Evolutionary conservation across 1,140 invertebrate species (phyloP).

Genomic region (Lepidotrigona ventralis): DNA sequence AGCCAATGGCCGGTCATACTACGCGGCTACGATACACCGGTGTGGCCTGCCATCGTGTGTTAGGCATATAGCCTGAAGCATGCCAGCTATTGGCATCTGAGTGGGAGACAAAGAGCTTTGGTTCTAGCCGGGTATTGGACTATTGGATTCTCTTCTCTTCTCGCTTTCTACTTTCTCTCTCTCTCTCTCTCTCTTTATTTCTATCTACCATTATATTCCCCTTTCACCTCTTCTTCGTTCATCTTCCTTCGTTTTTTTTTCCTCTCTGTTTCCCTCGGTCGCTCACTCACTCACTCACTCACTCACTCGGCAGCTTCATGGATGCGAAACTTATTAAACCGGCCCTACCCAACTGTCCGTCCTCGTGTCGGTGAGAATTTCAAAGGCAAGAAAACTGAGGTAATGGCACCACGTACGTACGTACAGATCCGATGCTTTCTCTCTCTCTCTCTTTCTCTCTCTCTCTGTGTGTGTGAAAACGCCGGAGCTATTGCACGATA

Average conservation of each 20-base stretch:
- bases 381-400: slow-evolving; percentile 30
- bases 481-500: slow-evolving; percentile 4
- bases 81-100: slow-evolving; percentile 63
- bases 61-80: slow-evolving; percentile 59
- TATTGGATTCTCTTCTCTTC: slow-evolving; percentile 60
- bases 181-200: background rate
- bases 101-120: slow-evolving; percentile 65
- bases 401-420: background rate
- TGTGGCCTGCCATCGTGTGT: slow-evolving; percentile 25
- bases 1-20: slow-evolving; percentile 40
- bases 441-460: too few species aligned
- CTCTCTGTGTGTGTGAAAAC: background rate
- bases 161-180: background rate
- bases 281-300: background rate
- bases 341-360: slow-evolving; percentile 27
- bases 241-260: background rate
- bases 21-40: slow-evolving; percentile 25
- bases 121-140: slow-evolving; percentile 60
- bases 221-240: slow-evolving; percentile 4
- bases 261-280: background rate
- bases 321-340: slow-evolving; percentile 54
- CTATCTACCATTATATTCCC: slow-evolving; percentile 5
- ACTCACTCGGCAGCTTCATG: background rate
- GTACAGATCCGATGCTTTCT: background rate
- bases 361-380: slow-evolving; percentile 11